Evolutionary conservation across 2,113 vertebrate genomes (phyloP).

Genomic region (Oncorhynchus masou): DNA sequence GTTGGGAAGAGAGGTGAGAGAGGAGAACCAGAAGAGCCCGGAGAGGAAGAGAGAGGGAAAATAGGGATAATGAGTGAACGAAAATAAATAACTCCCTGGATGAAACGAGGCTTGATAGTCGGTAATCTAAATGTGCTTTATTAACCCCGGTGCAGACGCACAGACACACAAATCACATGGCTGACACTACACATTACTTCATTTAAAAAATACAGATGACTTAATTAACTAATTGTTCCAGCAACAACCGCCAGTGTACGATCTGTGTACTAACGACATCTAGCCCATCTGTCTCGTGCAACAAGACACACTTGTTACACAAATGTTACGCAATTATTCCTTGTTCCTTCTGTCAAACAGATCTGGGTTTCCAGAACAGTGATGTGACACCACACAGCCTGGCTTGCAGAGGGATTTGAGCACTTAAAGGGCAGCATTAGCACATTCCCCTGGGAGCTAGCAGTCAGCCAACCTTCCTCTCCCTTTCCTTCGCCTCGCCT

Average conservation of each 20-base stretch:
- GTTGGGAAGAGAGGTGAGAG: slow-evolving; percentile 8
- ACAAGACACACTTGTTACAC: not conserved
- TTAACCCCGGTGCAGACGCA: slow-evolving; percentile 5
- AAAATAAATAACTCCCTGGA: not conserved
- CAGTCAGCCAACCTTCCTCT: slow-evolving; percentile 10
- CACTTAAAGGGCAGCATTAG: slow-evolving; percentile 18
- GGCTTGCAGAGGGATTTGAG: slow-evolving; percentile 25
- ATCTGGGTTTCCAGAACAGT: not conserved
- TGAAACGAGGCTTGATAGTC: slow-evolving; percentile 13
- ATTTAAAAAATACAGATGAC: slow-evolving; percentile 5
- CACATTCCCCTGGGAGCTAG: not conserved
- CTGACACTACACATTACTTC: not conserved
- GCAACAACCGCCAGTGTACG: slow-evolving; percentile 4
- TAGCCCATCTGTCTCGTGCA: slow-evolving; percentile 24
- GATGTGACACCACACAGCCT: slow-evolving; percentile 6
- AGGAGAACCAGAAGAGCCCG: slow-evolving; percentile 14
- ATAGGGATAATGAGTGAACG: slow-evolving; percentile 13
- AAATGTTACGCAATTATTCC: not conserved
- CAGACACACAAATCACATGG: slow-evolving; percentile 30
- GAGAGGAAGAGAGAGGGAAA: slow-evolving; percentile 7
- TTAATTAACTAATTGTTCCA: slow-evolving; percentile 30
- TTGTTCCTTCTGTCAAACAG: not conserved
- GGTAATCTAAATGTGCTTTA: slow-evolving; percentile 27
- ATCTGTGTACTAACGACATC: not conserved
- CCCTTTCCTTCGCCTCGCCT: not conserved